These are phyloP conservation scores for Sceloporus tristichus DNA, from an alignment of 2,113 vertebrate genomes.

Conservation along the genomic window DNA sequence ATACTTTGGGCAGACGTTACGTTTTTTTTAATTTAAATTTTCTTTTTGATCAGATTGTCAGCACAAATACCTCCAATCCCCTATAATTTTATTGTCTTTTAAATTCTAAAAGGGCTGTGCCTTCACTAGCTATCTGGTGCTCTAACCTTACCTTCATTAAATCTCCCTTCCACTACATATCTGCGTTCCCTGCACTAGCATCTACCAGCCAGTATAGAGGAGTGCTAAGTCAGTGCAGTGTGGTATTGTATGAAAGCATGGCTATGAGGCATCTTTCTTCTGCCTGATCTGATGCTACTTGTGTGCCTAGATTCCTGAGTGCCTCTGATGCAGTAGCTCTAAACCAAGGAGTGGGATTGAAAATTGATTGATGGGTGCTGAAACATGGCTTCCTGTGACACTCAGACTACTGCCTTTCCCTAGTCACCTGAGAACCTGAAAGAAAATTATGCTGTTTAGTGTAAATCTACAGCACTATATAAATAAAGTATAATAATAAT, in stretches of 20 bases:
- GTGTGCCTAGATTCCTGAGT: no score
- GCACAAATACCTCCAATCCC: no score
- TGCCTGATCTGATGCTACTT: neutral
- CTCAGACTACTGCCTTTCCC: neutral
- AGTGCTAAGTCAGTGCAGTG: neutral
- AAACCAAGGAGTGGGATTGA: no score
- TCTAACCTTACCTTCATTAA: neutral
- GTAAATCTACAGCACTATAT: no score
- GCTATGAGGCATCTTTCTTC: neutral
- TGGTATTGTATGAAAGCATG: neutral
- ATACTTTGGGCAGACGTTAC: neutral
- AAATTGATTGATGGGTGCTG: neutral
- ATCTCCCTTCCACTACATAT: neutral
- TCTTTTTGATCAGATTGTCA: neutral
- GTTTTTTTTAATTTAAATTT: neutral
- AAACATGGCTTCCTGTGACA: neutral
- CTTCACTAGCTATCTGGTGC: neutral
- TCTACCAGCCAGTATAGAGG: neutral
- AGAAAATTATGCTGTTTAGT: neutral
- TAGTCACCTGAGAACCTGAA: neutral
- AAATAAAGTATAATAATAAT: no score
- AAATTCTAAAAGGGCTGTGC: neutral
- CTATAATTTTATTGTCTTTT: neutral
- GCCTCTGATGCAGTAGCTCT: no score
- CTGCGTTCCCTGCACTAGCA: neutral